These are phyloP conservation scores for Brassicogethes aeneus DNA, from an alignment of 2,888 invertebrate species.

Conservation along the genomic window DNA sequence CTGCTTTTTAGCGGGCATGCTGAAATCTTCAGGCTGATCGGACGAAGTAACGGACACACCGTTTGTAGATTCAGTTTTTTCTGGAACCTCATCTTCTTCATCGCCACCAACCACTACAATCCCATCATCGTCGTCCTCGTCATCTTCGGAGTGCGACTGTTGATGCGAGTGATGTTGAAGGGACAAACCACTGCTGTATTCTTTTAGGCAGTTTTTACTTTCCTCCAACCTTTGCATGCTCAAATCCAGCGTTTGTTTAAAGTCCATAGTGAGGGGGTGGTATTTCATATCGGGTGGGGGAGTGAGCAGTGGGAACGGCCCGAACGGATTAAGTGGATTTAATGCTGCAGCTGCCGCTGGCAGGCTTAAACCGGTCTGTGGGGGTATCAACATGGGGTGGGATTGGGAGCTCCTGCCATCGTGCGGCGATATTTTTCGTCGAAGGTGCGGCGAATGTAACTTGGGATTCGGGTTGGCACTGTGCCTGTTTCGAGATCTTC, in stretches of 20 bases:
- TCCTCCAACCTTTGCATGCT: conserved; percentile 45
- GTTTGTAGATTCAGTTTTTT: conserved; percentile 30
- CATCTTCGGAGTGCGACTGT: conserved; percentile 46
- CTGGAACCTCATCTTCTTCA: conserved; percentile 32
- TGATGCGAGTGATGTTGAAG: conserved; percentile 27
- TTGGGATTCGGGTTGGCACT: conserved; percentile 98
- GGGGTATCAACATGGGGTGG: conserved; percentile 70
- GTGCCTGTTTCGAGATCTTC: conserved; percentile 91
- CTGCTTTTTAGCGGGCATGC: conserved; percentile 55
- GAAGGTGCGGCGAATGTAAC: conserved; percentile 87
- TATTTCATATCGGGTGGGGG: conserved; percentile 59
- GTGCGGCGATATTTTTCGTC: conserved; percentile 89
- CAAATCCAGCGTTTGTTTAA: conserved; percentile 56
- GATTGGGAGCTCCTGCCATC: conserved; percentile 86
- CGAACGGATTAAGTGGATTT: conserved; percentile 66
- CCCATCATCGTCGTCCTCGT: conserved; percentile 69
- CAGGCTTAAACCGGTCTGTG: conserved; percentile 56
- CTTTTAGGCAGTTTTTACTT: conserved; percentile 30
- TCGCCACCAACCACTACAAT: conserved; percentile 68
- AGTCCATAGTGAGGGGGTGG: conserved; percentile 51
- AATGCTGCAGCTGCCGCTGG: conserved; percentile 51
- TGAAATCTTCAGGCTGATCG: conserved; percentile 61
- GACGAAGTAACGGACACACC: conserved; percentile 21
- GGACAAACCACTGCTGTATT: conserved; percentile 27
- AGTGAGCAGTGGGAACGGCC: conserved; percentile 68